phyloP scores from a whole-genome alignment of 2,113 vertebrate species.

The Enhydra lutris region DNA sequence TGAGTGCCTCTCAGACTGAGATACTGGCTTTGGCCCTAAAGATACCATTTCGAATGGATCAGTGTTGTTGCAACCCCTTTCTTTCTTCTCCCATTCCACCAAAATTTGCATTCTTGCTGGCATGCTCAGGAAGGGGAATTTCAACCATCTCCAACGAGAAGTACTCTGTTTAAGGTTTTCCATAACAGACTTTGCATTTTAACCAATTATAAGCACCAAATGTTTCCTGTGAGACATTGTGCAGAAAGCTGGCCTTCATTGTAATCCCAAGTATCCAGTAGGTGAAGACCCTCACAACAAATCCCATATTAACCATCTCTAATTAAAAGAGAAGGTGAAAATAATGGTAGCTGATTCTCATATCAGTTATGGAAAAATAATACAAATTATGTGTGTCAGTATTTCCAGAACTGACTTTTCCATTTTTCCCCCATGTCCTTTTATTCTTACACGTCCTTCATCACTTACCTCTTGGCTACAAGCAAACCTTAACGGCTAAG shows the following conservation, averaged over 20 bases:
- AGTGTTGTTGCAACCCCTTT: background rate
- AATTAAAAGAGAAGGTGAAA: constrained; percentile 3
- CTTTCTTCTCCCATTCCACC: background rate
- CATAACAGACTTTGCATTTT: background rate
- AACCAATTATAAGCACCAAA: background rate
- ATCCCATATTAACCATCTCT: background rate
- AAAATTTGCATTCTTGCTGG: background rate
- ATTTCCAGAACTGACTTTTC: background rate
- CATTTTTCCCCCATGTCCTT: background rate
- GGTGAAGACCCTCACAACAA: background rate
- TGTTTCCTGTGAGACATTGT: background rate
- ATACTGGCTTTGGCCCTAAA: background rate
- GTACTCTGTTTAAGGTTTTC: background rate
- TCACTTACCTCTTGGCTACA: background rate
- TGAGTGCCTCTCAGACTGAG: background rate
- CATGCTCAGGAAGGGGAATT: background rate
- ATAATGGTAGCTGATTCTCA: background rate
- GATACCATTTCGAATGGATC: background rate
- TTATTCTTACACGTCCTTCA: background rate
- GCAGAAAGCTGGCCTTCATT: background rate
- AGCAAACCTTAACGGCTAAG: background rate
- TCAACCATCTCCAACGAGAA: background rate
- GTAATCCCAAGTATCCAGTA: background rate
- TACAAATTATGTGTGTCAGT: background rate
- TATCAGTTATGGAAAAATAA: background rate